Evolutionary conservation across 23 tunicate species (phyloP).

Genomic region (Oikopleura dioica): DNA sequence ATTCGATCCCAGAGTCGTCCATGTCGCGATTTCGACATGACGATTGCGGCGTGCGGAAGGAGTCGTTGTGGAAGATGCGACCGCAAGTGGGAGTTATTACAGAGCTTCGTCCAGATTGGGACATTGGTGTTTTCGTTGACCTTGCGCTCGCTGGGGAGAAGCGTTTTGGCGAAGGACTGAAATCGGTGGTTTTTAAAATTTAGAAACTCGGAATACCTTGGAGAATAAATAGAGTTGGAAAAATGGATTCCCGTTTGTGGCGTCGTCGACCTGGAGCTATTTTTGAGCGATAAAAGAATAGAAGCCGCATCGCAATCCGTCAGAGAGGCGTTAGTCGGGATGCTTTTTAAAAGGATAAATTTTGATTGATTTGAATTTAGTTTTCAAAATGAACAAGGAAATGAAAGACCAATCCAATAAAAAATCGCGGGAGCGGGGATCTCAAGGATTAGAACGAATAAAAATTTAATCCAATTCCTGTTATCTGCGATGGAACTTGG

Average conservation of each 20-base stretch:
- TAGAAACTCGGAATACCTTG: too few relatives aligned
- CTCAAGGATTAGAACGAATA: too few relatives aligned
- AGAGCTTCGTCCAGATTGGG: neutral
- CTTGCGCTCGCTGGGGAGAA: neutral
- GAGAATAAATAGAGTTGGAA: too few relatives aligned
- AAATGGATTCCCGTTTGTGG: neutral
- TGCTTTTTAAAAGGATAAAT: too few relatives aligned
- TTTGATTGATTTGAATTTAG: too few relatives aligned
- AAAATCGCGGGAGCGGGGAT: too few relatives aligned
- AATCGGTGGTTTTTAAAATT: too few relatives aligned
- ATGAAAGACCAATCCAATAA: too few relatives aligned
- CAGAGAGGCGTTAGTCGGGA: neutral
- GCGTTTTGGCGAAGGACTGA: constrained; percentile 5
- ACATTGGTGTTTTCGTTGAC: neutral
- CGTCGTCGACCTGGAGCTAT: constrained; percentile 9
- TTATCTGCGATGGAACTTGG: neutral
- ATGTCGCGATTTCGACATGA: neutral
- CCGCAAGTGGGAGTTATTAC: neutral
- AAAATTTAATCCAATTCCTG: too few relatives aligned
- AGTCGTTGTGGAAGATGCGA: neutral
- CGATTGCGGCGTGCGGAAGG: neutral
- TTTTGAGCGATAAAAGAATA: neutral
- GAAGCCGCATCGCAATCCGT: neutral
- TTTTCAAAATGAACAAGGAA: too few relatives aligned
- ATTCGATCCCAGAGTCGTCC: constrained; percentile 21